Conservation (phyloP, 2,888 invertebrate genomes). For the Agapostemon virescens region DNA sequence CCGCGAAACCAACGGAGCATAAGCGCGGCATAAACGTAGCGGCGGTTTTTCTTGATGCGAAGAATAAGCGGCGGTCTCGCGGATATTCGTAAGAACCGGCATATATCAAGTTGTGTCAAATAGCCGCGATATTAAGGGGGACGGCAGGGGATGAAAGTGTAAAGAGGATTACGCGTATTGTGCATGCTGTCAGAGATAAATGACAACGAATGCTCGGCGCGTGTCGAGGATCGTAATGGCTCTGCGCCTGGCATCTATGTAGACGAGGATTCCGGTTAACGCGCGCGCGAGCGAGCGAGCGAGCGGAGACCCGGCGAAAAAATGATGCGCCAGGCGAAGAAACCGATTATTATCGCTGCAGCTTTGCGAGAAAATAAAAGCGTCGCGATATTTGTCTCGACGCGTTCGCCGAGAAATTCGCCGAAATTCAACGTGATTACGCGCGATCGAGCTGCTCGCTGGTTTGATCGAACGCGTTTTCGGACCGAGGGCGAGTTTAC, state of each 20-base stretch:
- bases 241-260: conserved; percentile 57
- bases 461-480: neutral
- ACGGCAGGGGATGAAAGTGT: conserved; percentile 55
- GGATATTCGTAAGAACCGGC: conserved; percentile 29
- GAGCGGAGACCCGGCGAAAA: conserved; percentile 39
- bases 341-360: neutral
- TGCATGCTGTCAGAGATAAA: conserved; percentile 67
- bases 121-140: conserved; percentile 60
- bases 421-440: too few relatives aligned
- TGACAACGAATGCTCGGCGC: conserved; percentile 65
- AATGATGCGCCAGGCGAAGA: neutral
- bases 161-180: conserved; percentile 67
- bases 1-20: neutral
- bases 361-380: neutral
- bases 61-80: conserved; percentile 17
- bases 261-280: conserved; percentile 33
- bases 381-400: neutral
- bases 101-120: conserved; percentile 59
- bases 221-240: conserved; percentile 61
- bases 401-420: neutral
- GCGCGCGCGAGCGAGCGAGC: conserved; percentile 16
- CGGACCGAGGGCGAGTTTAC: neutral
- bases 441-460: neutral
- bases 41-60: neutral
- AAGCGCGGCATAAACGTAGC: neutral